phyloP scores from a whole-genome alignment of 2,797 vertebrate genomes.

The Pangasius mekongensis region DNA sequence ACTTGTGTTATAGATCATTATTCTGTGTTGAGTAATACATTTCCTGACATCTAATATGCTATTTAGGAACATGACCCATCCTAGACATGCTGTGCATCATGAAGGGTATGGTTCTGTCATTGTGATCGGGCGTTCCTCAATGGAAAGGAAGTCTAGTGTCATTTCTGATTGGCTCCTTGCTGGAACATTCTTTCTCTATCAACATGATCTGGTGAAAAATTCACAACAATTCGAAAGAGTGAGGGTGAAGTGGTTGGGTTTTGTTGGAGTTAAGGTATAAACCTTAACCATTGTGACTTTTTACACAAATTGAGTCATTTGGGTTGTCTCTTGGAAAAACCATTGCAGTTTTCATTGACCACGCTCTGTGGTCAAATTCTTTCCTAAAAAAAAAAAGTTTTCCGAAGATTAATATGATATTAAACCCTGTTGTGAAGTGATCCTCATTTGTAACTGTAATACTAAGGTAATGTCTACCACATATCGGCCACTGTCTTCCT shows the following conservation, averaged over 20 bases:
- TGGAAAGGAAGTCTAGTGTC: background rate
- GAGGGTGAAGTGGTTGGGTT: too few species aligned
- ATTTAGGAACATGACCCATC: background rate
- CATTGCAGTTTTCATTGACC: background rate
- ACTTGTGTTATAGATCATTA: background rate
- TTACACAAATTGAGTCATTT: background rate
- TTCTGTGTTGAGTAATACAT: background rate
- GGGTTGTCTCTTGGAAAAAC: background rate
- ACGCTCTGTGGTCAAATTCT: background rate
- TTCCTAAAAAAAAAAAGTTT: background rate
- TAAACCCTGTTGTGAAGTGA: background rate
- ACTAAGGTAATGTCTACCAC: background rate
- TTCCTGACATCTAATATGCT: background rate
- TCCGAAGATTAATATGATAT: background rate
- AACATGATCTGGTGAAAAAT: background rate
- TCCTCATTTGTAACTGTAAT: background rate
- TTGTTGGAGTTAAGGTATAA: background rate
- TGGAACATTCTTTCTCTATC: background rate
- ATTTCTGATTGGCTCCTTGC: background rate
- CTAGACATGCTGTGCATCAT: background rate
- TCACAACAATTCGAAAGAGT: background rate
- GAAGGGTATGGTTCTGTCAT: background rate
- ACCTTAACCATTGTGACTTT: background rate
- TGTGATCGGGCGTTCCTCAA: background rate
- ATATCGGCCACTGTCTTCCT: background rate